Conservation (phyloP, 2,113 vertebrate genomes). For the Gulo gulo region DNA sequence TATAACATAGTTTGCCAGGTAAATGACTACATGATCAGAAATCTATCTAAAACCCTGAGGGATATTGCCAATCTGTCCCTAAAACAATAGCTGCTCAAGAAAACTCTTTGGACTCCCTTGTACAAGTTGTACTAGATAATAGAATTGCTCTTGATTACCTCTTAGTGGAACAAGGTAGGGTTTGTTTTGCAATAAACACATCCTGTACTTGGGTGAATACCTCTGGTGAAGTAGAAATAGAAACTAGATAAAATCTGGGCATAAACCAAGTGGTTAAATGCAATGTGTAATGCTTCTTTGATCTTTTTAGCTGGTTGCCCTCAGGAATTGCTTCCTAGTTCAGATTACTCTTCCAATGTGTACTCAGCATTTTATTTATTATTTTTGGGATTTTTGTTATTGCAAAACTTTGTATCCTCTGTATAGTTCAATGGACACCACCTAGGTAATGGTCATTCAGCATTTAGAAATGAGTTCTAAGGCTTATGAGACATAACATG, state of each 20-base stretch:
- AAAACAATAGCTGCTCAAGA: not conserved
- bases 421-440: not conserved
- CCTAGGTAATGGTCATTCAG: not conserved
- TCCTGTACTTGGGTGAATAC: not conserved
- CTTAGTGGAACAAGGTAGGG: not conserved
- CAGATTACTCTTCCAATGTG: not conserved
- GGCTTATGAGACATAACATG: not conserved
- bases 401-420: not conserved
- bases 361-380: not conserved
- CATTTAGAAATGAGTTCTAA: not conserved
- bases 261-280: not conserved
- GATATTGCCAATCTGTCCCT: not conserved
- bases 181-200: not conserved
- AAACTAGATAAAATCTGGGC: not conserved
- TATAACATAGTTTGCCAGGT: not conserved
- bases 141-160: not conserved
- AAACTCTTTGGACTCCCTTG: not conserved
- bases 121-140: not conserved
- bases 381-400: not conserved
- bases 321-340: not conserved
- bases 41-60: not conserved
- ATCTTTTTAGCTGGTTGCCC: not conserved
- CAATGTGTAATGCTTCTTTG: not conserved
- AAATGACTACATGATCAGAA: not conserved
- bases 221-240: not conserved